Conservation (phyloP, 30 jellyfish, hydroid and myxozoan genomes). For the Aurelia coerulea region DNA sequence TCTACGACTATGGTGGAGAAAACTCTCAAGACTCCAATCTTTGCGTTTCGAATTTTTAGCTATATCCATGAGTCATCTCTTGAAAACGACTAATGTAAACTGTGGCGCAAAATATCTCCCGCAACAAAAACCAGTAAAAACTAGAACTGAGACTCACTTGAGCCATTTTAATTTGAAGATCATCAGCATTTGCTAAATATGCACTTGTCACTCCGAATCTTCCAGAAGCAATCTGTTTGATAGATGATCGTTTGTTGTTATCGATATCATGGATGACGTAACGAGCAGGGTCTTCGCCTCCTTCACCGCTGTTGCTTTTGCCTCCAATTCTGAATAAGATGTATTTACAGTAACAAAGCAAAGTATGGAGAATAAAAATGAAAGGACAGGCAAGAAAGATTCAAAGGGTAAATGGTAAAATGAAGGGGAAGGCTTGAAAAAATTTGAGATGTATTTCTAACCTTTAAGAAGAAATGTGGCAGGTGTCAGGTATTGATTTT, state of each 20-base stretch:
- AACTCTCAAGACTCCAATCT: too few species aligned
- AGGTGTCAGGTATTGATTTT: too few species aligned
- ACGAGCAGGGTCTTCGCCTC: slow-evolving; percentile 88
- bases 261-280: slow-evolving; percentile 50
- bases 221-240: slow-evolving; percentile 85
- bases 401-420: neutral
- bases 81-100: too few species aligned
- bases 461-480: too few species aligned
- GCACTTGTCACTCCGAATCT: slow-evolving; percentile 87
- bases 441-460: too few species aligned
- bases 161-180: slow-evolving; percentile 83
- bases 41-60: too few species aligned
- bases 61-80: too few species aligned
- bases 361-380: neutral
- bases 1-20: too few species aligned
- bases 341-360: neutral
- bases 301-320: slow-evolving; percentile 90
- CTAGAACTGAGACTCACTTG: slow-evolving; percentile 27
- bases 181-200: slow-evolving; percentile 78
- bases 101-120: too few species aligned
- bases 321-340: slow-evolving; percentile 65
- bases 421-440: too few species aligned
- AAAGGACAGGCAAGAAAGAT: neutral
- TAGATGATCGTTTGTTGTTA: slow-evolving; percentile 68
- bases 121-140: too few species aligned